These are phyloP conservation scores for Campopleginae sp. DNA, from an alignment of 2,888 invertebrate genomes.

Conservation along the genomic window DNA sequence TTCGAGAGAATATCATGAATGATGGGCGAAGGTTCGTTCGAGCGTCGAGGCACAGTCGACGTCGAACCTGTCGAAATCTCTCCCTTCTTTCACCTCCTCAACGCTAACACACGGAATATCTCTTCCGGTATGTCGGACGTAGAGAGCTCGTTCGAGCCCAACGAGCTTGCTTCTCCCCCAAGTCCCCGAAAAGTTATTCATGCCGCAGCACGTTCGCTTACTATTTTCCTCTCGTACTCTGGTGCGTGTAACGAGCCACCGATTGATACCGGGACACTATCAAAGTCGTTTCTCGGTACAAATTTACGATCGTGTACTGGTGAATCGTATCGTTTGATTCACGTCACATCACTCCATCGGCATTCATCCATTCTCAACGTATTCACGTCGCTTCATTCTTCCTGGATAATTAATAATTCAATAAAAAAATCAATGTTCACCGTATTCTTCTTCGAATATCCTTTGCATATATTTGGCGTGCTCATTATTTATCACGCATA, in stretches of 20 bases:
- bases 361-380: neutral
- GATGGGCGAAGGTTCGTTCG: slow-evolving; percentile 59
- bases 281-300: slow-evolving; percentile 47
- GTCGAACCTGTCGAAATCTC: slow-evolving; percentile 56
- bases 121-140: slow-evolving; percentile 54
- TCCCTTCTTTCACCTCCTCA: slow-evolving; percentile 34
- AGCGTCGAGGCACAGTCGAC: slow-evolving; percentile 53
- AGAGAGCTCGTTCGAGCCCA: slow-evolving; percentile 18
- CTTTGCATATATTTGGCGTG: neutral
- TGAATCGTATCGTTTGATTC: neutral
- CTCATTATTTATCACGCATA: neutral
- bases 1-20: slow-evolving; percentile 67
- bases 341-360: neutral
- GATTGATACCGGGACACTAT: slow-evolving; percentile 58
- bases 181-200: slow-evolving; percentile 53
- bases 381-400: neutral
- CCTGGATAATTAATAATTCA: neutral
- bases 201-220: slow-evolving; percentile 54
- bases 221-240: slow-evolving; percentile 46
- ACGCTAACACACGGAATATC: slow-evolving; percentile 21
- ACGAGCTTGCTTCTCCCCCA: neutral
- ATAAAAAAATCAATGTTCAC: neutral
- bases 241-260: slow-evolving; percentile 47
- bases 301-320: neutral
- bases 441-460: neutral